phyloP scores from a whole-genome alignment of 1,140 invertebrate genomes.

The Papilio aristodemus region DNA sequence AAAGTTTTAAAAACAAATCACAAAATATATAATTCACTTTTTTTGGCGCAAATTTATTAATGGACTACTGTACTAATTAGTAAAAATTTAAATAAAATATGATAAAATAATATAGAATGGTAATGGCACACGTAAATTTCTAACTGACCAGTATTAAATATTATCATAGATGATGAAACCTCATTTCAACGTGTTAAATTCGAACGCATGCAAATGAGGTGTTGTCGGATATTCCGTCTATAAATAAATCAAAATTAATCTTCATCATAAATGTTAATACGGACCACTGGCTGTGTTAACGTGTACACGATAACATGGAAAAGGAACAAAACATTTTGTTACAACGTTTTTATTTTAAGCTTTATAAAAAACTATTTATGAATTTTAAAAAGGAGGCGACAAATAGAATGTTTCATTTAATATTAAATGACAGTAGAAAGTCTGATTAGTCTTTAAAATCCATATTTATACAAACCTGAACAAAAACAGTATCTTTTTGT shows the following conservation, averaged over 20 bases:
- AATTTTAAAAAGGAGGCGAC: neutral
- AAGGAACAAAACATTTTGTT: constrained; percentile 23
- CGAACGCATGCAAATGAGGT: constrained; percentile 29
- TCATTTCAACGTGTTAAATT: constrained; percentile 21
- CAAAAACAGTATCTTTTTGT: no score
- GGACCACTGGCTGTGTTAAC: constrained; percentile 23
- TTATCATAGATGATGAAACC: constrained; percentile 13
- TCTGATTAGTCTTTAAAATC: no score
- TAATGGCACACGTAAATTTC: constrained; percentile 1
- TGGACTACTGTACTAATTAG: constrained; percentile 15
- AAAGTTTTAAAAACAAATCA: neutral
- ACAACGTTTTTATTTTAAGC: neutral
- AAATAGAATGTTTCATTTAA: neutral
- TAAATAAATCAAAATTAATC: constrained; percentile 28
- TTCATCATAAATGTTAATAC: constrained; percentile 28
- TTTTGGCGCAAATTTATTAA: neutral
- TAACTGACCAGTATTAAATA: constrained; percentile 11
- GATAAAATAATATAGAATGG: neutral
- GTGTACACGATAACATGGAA: constrained; percentile 13
- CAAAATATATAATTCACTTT: neutral
- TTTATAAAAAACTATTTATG: constrained; percentile 8
- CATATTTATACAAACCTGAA: no score
- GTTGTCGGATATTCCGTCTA: constrained; percentile 26
- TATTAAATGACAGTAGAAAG: neutral
- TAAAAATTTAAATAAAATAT: constrained; percentile 4